Evolutionary conservation across 2,888 invertebrate species (phyloP).

Genomic region (Andrena bicolor): DNA sequence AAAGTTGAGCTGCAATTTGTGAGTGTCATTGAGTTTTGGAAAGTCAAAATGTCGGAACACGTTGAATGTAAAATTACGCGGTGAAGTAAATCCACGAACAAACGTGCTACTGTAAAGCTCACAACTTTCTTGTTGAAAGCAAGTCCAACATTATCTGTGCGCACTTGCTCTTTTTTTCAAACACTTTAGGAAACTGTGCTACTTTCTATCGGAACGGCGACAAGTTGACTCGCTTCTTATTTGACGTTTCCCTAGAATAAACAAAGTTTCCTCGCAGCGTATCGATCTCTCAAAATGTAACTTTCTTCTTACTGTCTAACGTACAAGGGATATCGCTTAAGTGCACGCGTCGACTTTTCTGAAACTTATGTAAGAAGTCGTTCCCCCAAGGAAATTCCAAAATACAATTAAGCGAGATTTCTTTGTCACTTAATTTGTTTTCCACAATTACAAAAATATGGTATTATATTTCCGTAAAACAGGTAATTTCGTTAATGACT

Average conservation of each 20-base stretch:
- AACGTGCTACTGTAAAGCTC: background rate
- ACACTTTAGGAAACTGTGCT: background rate
- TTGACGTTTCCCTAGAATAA: conserved; percentile 15
- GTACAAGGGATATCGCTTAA: too few species aligned
- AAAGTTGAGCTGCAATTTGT: too few species aligned
- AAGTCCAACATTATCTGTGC: background rate
- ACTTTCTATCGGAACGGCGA: background rate
- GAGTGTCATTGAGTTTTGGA: background rate
- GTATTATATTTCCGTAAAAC: too few species aligned
- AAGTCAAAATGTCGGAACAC: background rate
- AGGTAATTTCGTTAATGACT: too few species aligned
- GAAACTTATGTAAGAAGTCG: too few species aligned
- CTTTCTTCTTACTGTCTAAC: too few species aligned
- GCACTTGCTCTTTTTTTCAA: background rate
- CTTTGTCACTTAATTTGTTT: too few species aligned
- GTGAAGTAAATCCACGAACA: background rate
- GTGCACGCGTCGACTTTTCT: too few species aligned
- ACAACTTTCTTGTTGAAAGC: background rate
- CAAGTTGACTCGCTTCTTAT: background rate
- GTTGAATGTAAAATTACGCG: background rate
- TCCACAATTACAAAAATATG: too few species aligned
- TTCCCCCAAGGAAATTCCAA: too few species aligned
- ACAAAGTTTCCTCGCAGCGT: background rate
- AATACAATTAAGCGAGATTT: too few species aligned
- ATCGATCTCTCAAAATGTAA: background rate